Percentiles rank a stretch among this genome's conserved stretches.
Evolutionary conservation across 2,797 vertebrate species (phyloP).

Genomic region (Notoglanidium macrostoma): DNA sequence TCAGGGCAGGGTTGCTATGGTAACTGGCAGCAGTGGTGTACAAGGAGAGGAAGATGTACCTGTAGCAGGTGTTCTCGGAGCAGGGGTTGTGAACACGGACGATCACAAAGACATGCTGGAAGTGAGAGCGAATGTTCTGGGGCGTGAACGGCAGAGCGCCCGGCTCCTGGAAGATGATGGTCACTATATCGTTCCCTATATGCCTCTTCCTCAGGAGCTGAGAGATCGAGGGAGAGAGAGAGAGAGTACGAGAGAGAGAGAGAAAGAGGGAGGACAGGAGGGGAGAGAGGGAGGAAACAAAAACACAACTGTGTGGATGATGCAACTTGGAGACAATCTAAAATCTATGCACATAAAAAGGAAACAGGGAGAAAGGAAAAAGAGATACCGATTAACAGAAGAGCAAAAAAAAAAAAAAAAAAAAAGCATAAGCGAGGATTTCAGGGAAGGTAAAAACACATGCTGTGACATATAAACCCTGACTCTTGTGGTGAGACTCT

Average conservation of each 20-base stretch:
- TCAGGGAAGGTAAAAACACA: background rate
- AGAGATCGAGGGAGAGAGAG: constrained; percentile 13
- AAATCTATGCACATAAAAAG: constrained; percentile 1
- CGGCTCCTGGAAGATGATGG: constrained; percentile 95
- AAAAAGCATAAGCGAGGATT: constrained; percentile 40
- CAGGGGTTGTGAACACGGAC: constrained; percentile 88
- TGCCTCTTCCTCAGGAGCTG: constrained; percentile 93
- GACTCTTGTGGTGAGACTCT: background rate
- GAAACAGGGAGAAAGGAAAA: background rate
- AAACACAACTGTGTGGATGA: constrained; percentile 14
- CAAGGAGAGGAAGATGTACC: constrained; percentile 67
- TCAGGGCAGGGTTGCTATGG: constrained; percentile 36
- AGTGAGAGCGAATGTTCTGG: constrained; percentile 91
- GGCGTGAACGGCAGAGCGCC: constrained; percentile 92
- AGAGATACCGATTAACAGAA: constrained; percentile 46
- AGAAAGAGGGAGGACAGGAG: constrained; percentile 13
- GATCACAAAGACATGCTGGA: constrained; percentile 95
- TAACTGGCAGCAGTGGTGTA: constrained; percentile 37
- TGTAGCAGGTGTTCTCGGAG: constrained; percentile 87
- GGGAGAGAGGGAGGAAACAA: constrained; percentile 1
- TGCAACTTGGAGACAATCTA: constrained; percentile 14
- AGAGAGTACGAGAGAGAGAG: constrained; percentile 26
- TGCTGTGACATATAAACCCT: background rate
- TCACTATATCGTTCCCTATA: constrained; percentile 97
- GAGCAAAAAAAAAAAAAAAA: constrained; percentile 8